Base-by-base conservation (phyloP, 2,113 vertebrate species). In the Oncorhynchus nerka region DNA sequence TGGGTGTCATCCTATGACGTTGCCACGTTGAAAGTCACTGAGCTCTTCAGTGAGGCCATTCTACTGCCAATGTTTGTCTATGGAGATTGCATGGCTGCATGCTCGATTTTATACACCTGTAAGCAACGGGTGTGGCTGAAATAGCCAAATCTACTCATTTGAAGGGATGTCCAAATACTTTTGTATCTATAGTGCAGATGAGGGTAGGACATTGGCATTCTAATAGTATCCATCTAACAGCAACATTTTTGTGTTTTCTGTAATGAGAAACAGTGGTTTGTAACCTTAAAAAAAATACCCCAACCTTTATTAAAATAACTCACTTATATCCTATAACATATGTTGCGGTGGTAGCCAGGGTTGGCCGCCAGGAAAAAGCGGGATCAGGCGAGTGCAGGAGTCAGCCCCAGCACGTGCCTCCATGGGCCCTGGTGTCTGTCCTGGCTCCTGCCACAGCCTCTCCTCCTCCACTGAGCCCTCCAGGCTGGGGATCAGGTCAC, bases 321-420 rank as follows among this genome's bases (percentile, higher is more conserved):
- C 84, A 86, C 90, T 93, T 93, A 88, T 91, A 90, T 92, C 89
- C 91, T 92, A 86, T 91, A 92, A 92, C 92, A 93, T 93, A 89
- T 93, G 92, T 92, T 93, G 92, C 79, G 91, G 92, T 93, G 75
- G 78, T 84, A 84, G 75, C 64, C 34, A 67, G 83, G 69, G 80
- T 77, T 75, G 76, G 79, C 75, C 72, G 93, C 92, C 92, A 93
- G 92, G 91, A 93, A 93, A 93, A 92, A 92, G 81, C 79, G 73
- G 82, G 89, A 85, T 86, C 78, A 87, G 85, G 82, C 84, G 80
- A 86, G 86, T 70, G 85, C 82, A 87, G 87, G 85, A 89, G 85
- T 85, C 76, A 78, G 83, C 70, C 76, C 16, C 84, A 81, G 86
- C 86, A 87, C 88, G 84, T 88, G 89, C 85, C 87, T 87, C 80